Evolutionary conservation across 2,113 vertebrate species (phyloP), one percentile per base, ranked within the genome.

Genomic region (Dromiciops gliroides): DNA sequence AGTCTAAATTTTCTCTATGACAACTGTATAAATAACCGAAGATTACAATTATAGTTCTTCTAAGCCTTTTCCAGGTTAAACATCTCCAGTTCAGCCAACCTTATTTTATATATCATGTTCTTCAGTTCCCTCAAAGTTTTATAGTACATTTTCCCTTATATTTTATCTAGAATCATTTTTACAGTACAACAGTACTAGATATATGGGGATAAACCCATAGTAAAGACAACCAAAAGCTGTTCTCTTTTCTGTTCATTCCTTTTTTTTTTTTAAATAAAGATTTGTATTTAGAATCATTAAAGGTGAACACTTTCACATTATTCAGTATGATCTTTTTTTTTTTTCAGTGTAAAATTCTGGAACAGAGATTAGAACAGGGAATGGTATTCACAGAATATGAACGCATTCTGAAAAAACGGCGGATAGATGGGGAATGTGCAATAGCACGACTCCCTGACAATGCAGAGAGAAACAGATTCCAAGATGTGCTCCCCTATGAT

Each of bases 401-500:
- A 96, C 98, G 98, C 44, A 97, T 99, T 95, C 99, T 98, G 10
- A 99, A 99, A 96, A 99, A 98, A 5, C 98, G 99, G 9, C 98
- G 98, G 0, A 92, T 97, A 0, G 98, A 98, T 10, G 98, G 97
- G 0, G 99, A 99, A 50, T 99, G 99, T 97, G 98, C 98, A 0
- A 98, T 98, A 23, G 99, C 99, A 7, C 98, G 97, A 53, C 99
- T 99, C 95, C 99, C 99, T 0, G 99, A 99, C 93, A 99, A 99
- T 8, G 98, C 98, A 0, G 99, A 99, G 89, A 98, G 99, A 91
- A 99, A 99, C 97, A 98, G 99, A 7, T 99, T 99, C 98, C 99
- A 99, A 60, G 99, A 99, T 0, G 99, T 99, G 14, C 99, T 99
- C 95, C 99, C 99, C 1, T 99, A 99, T 0, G 99, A 99, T 12